A percentile compares a stretch with the other conserved stretches of the same genome.
These are phyloP conservation scores for Python bivittatus DNA, from an alignment of 2,113 vertebrate species.

Conservation along the genomic window DNA sequence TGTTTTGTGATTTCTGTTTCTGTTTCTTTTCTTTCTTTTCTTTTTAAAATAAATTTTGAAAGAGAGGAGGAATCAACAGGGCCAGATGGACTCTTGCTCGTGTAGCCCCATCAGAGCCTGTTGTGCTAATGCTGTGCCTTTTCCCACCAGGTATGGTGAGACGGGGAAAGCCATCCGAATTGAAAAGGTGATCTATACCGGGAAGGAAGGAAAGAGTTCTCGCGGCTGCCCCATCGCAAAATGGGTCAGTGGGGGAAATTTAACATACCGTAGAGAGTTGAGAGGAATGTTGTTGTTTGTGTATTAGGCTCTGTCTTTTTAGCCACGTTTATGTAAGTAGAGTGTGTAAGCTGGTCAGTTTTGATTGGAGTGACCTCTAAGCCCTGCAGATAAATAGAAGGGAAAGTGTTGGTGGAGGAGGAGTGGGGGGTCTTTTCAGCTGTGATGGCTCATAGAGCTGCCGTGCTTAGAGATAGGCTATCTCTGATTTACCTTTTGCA, in stretches of 20 bases:
- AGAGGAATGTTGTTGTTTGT: neutral
- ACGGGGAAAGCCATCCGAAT: constrained; percentile 94
- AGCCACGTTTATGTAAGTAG: neutral
- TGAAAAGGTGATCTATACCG: constrained; percentile 95
- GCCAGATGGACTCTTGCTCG: neutral
- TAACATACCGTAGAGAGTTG: neutral
- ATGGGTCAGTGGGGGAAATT: constrained; percentile 84
- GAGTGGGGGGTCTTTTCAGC: neutral
- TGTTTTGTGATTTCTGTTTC: neutral
- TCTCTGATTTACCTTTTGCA: neutral
- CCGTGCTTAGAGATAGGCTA: neutral
- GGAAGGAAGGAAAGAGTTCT: constrained; percentile 96
- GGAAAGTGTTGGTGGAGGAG: neutral
- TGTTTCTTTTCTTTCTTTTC: neutral
- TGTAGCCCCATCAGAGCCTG: neutral
- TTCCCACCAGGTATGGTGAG: constrained; percentile 84
- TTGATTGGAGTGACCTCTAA: neutral
- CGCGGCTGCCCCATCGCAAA: constrained; percentile 97
- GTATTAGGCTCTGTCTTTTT: neutral
- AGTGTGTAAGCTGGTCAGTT: neutral
- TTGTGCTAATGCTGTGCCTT: constrained; percentile 15
- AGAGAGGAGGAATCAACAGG: neutral
- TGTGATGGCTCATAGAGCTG: too few species aligned
- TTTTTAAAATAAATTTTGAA: neutral
- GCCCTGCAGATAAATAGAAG: neutral